Conservation (phyloP, 2,888 invertebrate genomes). For the Polietes domitor region DNA sequence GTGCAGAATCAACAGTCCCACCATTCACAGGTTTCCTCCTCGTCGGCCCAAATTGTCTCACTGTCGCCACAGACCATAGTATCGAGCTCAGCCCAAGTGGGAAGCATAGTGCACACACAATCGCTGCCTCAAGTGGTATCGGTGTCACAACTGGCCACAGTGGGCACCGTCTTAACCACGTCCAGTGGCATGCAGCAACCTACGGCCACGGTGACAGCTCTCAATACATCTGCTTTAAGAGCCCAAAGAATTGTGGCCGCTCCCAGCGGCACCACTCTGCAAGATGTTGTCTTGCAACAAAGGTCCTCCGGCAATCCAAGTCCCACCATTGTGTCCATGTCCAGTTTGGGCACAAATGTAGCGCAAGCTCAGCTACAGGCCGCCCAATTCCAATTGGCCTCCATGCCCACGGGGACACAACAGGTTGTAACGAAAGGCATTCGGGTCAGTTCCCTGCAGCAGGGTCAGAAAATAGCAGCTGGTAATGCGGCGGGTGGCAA, state of each 20-base stretch:
- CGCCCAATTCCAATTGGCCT: slow-evolving; percentile 77
- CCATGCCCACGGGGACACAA: slow-evolving; percentile 75
- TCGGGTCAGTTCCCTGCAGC: slow-evolving; percentile 78
- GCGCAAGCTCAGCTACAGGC: slow-evolving; percentile 78
- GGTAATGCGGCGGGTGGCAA: slow-evolving; percentile 68
- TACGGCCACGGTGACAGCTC: slow-evolving; percentile 76
- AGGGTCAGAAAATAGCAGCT: slow-evolving; percentile 74
- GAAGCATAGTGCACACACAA: slow-evolving; percentile 80
- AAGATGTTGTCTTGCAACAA: slow-evolving; percentile 80
- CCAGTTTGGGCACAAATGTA: slow-evolving; percentile 76
- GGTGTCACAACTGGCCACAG: slow-evolving; percentile 80
- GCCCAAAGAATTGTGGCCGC: slow-evolving; percentile 79
- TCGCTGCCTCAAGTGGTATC: slow-evolving; percentile 80
- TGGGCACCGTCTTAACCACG: slow-evolving; percentile 79
- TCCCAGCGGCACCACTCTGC: slow-evolving; percentile 74
- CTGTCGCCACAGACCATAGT: slow-evolving; percentile 78
- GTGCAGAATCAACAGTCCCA: slow-evolving; percentile 66
- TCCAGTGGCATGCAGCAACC: slow-evolving; percentile 76
- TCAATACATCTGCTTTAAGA: slow-evolving; percentile 78
- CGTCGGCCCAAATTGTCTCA: slow-evolving; percentile 78
- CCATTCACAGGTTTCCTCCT: slow-evolving; percentile 58
- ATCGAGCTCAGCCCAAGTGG: slow-evolving; percentile 75
- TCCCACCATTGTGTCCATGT: slow-evolving; percentile 80
- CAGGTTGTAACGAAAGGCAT: slow-evolving; percentile 79
- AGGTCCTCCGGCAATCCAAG: slow-evolving; percentile 76